Conservation (phyloP, 2,797 vertebrate genomes). For the Yasuhikotakia modesta region DNA sequence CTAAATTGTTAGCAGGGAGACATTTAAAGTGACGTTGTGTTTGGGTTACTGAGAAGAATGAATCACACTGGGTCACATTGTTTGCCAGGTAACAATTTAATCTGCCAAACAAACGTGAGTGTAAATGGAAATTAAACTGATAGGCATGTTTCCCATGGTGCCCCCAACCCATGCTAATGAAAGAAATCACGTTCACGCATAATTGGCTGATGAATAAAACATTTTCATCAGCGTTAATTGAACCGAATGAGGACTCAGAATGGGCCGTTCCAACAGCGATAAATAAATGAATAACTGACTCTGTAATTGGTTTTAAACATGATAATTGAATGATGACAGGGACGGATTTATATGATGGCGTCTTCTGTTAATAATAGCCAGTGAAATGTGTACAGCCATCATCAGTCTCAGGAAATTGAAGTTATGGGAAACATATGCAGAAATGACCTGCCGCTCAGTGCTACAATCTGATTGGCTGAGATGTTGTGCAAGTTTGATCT, state of each 20-base stretch:
- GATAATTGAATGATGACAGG: slow-evolving; percentile 53
- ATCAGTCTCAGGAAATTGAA: slow-evolving; percentile 17
- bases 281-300: slow-evolving; percentile 50
- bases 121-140: slow-evolving; percentile 46
- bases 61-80: slow-evolving; percentile 14
- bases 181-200: slow-evolving; percentile 40
- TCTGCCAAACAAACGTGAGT: slow-evolving; percentile 14
- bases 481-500: not conserved
- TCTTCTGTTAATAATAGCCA: slow-evolving; percentile 42
- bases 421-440: slow-evolving; percentile 10
- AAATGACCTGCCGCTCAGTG: not conserved
- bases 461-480: slow-evolving; percentile 18
- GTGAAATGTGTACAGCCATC: slow-evolving; percentile 44
- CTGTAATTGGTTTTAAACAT: slow-evolving; percentile 51
- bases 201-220: slow-evolving; percentile 52
- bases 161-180: slow-evolving; percentile 30
- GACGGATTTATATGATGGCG: slow-evolving; percentile 42
- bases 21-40: not conserved
- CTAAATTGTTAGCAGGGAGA: not conserved
- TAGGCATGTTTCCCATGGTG: slow-evolving; percentile 33
- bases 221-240: slow-evolving; percentile 47
- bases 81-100: slow-evolving; percentile 36
- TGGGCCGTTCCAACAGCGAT: slow-evolving; percentile 38
- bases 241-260: slow-evolving; percentile 48
- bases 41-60: not conserved